A percentile compares a stretch with the other conserved stretches of the same genome.
Conservation (phyloP, 2,113 vertebrate species). For the Gymnorhina tibicen region DNA sequence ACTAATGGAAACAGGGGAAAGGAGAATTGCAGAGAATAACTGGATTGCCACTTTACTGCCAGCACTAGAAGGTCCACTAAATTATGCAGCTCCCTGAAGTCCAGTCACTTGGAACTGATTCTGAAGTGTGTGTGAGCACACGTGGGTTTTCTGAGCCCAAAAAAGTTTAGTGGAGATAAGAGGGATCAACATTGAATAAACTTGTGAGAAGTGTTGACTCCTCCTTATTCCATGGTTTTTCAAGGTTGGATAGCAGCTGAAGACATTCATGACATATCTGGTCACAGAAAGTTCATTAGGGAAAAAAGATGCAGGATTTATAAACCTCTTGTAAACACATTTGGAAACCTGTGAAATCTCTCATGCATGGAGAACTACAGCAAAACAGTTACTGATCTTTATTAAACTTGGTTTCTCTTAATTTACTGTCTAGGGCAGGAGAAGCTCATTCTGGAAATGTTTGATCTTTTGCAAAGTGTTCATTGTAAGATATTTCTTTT, state of each 20-base stretch:
- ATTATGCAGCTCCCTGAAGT: neutral
- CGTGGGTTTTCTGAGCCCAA: neutral
- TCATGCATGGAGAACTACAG: neutral
- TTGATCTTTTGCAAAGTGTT: neutral
- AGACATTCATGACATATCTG: neutral
- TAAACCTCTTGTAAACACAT: fast-evolving
- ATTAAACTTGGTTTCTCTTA: neutral
- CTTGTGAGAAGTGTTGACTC: neutral
- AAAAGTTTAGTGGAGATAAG: neutral
- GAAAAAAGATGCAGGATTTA: neutral
- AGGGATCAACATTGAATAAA: neutral
- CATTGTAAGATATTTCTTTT: neutral
- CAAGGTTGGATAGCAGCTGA: neutral
- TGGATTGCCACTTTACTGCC: neutral
- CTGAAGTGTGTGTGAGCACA: neutral
- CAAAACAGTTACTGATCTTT: neutral
- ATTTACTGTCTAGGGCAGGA: neutral
- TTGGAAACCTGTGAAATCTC: neutral
- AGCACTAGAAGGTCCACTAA: neutral
- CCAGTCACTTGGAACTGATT: neutral
- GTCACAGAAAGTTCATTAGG: neutral
- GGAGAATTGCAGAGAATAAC: neutral
- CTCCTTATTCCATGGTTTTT: neutral
- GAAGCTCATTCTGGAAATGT: neutral
- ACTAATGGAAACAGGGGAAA: neutral